Evolutionary conservation across 2,888 invertebrate genomes (phyloP).

Genomic region (Heliothis peltigera): DNA sequence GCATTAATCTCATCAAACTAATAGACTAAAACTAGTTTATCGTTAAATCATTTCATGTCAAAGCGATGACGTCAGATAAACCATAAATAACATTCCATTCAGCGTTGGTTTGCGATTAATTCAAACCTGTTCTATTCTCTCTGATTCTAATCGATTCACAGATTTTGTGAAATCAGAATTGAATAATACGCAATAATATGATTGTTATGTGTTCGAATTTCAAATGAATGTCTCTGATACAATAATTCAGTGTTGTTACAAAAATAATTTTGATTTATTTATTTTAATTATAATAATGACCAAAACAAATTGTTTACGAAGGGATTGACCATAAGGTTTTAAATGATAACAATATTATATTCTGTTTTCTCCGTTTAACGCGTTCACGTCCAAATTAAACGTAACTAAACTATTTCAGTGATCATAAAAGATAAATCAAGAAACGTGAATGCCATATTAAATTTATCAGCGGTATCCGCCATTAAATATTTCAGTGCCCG

Average conservation of each 20-base stretch:
- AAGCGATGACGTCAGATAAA: constrained; percentile 56
- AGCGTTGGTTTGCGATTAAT: constrained; percentile 59
- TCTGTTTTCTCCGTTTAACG: too few species aligned
- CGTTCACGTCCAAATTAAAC: not conserved
- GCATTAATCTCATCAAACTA: not conserved
- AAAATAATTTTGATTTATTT: too few species aligned
- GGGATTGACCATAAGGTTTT: too few species aligned
- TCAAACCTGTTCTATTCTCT: constrained; percentile 1
- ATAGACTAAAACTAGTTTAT: constrained; percentile 6
- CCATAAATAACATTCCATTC: constrained; percentile 64
- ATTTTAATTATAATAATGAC: too few species aligned
- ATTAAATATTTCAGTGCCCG: not conserved
- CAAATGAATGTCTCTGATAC: too few species aligned
- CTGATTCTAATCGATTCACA: not conserved
- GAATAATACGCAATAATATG: not conserved
- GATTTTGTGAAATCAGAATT: constrained; percentile 3
- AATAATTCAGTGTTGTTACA: too few species aligned
- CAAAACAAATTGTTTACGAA: too few species aligned
- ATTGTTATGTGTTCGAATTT: not conserved
- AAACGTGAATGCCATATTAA: constrained; percentile 7
- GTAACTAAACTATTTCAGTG: not conserved
- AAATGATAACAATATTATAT: too few species aligned
- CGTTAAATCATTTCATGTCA: constrained; percentile 34
- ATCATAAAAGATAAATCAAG: not conserved
- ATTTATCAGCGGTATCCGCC: constrained; percentile 10